A percentile compares a stretch with the other conserved stretches of the same genome.
phyloP scores from a whole-genome alignment of 2,797 vertebrate genomes.

The Coreius guichenoti region DNA sequence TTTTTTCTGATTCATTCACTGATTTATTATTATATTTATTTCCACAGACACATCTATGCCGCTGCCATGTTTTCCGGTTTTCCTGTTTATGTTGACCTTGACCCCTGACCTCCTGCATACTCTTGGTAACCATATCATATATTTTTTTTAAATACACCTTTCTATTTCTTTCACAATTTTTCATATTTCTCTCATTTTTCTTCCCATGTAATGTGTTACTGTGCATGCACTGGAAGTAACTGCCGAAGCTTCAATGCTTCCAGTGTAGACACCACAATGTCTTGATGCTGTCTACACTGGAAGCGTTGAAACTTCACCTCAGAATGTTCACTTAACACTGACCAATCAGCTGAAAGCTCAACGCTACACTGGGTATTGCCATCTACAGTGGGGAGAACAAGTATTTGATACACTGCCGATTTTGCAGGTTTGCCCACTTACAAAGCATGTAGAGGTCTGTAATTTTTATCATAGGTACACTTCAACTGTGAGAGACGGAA shows the following conservation, averaged over 20 bases:
- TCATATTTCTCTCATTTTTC: constrained; percentile 64
- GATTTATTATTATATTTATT: constrained; percentile 93
- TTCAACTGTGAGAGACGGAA: no score
- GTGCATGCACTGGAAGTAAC: neutral
- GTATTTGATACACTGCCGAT: no score
- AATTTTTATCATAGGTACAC: no score
- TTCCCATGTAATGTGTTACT: constrained; percentile 58
- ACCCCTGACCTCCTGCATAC: constrained; percentile 99
- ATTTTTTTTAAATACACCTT: constrained; percentile 92
- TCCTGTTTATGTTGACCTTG: constrained; percentile 99
- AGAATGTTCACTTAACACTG: neutral
- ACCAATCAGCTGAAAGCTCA: constrained; percentile 25
- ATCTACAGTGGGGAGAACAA: no score
- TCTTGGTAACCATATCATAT: constrained; percentile 99
- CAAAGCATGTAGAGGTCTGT: no score
- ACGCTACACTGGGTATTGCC: neutral
- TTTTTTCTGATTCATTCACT: constrained; percentile 78
- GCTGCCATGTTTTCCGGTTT: constrained; percentile 93
- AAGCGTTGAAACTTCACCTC: constrained; percentile 1
- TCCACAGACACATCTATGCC: constrained; percentile 95
- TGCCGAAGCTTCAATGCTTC: neutral
- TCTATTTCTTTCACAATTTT: constrained; percentile 74
- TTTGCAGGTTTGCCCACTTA: no score
- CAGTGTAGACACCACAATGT: neutral
- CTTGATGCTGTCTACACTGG: constrained; percentile 8